Evolutionary conservation across 1,140 invertebrate genomes (phyloP), one percentile per base, ranked within the genome.

Genomic region (Bombus sibiricus): DNA sequence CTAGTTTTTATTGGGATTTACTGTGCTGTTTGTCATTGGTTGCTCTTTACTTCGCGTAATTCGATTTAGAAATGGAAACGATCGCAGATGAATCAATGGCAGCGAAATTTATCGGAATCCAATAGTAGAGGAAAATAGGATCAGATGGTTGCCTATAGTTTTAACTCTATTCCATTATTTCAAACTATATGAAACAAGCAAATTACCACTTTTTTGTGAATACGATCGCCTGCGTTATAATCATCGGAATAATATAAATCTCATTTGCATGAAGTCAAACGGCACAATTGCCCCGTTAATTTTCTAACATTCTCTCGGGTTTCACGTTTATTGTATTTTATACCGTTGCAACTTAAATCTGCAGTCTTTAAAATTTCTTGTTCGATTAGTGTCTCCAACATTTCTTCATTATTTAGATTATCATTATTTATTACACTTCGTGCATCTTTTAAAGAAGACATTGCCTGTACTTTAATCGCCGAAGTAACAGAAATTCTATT

Each of bases 31-130:
- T 47, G 15, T 47, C 47, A 6, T 47, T 47, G 15, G 4, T 25
- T 32, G 1, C 8, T 12, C 39, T n/a, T 32, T n/a, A 22, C 37
- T 22, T 0, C 18, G 28, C 18, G 28, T 62, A 41, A 77, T 64
- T 64, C 22, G n/a, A 77, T 77, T 77, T 64, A 62, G n/a, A 41
- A 62, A 62, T n/a, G 9, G 75, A 28, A 64, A 41, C 13, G 5
- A 62, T 62, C 62, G n/a, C 4, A 8, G n/a, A 77, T 28, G 37
- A 77, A 77, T 62, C 37, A 64, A 32, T 64, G 75, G n/a, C n/a
- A 2, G 37, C 18, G 10, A 39, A 18, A 77, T 77, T 62, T 41
- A 43, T 77, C 10, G 37, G 12, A 59, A 76, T 57, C 47, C 47
- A 57, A 76, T 59, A 28, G 32, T 1, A 15, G 22, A 15, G 22